phyloP scores from a whole-genome alignment of 2,113 vertebrate genomes.

The Saccopteryx bilineata region DNA sequence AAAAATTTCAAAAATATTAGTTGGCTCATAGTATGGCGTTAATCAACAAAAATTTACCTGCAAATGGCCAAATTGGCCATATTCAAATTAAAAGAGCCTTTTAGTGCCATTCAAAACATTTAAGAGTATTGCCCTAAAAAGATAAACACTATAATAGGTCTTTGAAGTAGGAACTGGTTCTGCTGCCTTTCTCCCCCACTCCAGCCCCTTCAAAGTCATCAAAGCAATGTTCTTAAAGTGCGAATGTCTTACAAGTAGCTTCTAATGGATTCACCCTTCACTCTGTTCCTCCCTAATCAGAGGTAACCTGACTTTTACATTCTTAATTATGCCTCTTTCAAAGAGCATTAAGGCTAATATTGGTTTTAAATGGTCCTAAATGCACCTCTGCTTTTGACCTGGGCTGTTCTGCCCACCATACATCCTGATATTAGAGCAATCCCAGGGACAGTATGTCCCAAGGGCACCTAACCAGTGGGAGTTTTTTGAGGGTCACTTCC shows the following conservation, averaged over 20 bases:
- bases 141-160: constrained; percentile 68
- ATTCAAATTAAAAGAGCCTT: constrained; percentile 72
- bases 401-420: background rate
- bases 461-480: constrained; percentile 4
- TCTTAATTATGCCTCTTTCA: constrained; percentile 78
- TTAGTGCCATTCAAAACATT: constrained; percentile 73
- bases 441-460: constrained; percentile 45
- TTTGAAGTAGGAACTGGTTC: constrained; percentile 83
- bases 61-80: constrained; percentile 57
- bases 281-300: constrained; percentile 77
- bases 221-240: constrained; percentile 78
- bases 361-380: constrained; percentile 77
- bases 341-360: constrained; percentile 71
- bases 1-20: constrained; percentile 58
- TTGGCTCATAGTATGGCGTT: background rate
- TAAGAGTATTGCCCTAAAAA: constrained; percentile 62
- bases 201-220: constrained; percentile 69
- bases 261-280: constrained; percentile 77
- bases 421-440: constrained; percentile 36
- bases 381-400: constrained; percentile 57
- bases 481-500: constrained; percentile 44
- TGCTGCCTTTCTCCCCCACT: constrained; percentile 66
- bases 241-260: constrained; percentile 77
- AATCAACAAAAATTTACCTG: constrained; percentile 52
- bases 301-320: constrained; percentile 80